Conservation (phyloP, 2,797 vertebrate species). For the Phrynocephalus vlangalii region DNA sequence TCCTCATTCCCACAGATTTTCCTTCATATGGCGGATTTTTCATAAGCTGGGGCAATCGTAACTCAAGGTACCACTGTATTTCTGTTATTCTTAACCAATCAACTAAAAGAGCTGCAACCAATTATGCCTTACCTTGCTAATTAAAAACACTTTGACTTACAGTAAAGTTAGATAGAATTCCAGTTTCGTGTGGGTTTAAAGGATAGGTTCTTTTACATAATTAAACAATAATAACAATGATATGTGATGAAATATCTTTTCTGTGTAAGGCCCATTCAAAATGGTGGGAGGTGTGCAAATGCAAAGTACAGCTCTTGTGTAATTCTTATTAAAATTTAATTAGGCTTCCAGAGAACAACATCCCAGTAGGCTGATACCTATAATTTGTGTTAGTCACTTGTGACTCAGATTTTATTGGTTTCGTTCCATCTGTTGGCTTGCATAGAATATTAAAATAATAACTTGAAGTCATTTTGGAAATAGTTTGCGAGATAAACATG, state of each 20-base stretch:
- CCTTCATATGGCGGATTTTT: too few species aligned
- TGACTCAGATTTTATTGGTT: slow-evolving; percentile 29
- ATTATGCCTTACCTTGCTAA: background rate
- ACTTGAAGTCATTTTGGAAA: background rate
- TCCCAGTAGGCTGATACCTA: background rate
- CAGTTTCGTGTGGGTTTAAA: background rate
- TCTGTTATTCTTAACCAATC: background rate
- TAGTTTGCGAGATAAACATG: background rate
- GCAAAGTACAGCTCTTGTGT: background rate
- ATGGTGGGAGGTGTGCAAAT: background rate
- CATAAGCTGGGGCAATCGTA: too few species aligned
- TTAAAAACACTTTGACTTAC: background rate
- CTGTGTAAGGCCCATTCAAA: background rate
- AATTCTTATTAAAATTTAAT: background rate
- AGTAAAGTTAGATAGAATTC: background rate
- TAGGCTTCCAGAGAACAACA: background rate
- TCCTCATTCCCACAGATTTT: too few species aligned
- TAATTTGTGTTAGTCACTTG: slow-evolving; percentile 14
- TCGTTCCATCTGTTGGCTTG: background rate
- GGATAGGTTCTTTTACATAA: background rate
- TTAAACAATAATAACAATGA: background rate
- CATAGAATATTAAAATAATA: slow-evolving; percentile 19
- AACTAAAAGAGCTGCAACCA: background rate
- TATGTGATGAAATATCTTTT: background rate
- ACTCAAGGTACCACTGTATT: too few species aligned